These are phyloP conservation scores for Meliscaeva auricollis DNA, from an alignment of 2,888 invertebrate species.

Conservation along the genomic window DNA sequence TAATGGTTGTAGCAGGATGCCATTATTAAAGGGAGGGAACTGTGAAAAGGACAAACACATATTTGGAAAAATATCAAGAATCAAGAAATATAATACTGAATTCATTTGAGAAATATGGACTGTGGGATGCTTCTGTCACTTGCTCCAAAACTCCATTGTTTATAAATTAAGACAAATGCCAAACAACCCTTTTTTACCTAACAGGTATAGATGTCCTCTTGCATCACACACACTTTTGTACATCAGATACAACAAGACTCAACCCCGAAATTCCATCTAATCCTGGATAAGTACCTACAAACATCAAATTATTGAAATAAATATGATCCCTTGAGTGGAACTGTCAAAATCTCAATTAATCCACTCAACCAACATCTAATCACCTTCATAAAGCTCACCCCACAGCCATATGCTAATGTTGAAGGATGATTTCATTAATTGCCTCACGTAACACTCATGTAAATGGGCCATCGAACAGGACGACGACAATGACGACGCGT, in stretches of 20 bases:
- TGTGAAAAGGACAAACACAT: too few species aligned
- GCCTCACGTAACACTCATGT: constrained; percentile 68
- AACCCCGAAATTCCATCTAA: constrained; percentile 48
- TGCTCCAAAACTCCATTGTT: too few species aligned
- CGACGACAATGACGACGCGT: background rate
- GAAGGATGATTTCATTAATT: constrained; percentile 74
- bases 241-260: constrained; percentile 5
- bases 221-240: too few species aligned
- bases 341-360: constrained; percentile 74
- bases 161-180: too few species aligned
- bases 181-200: too few species aligned
- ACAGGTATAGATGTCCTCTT: background rate
- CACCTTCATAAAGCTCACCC: constrained; percentile 58
- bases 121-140: too few species aligned
- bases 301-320: constrained; percentile 71
- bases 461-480: background rate
- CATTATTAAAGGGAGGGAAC: too few species aligned
- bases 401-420: constrained; percentile 64
- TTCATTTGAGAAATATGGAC: too few species aligned
- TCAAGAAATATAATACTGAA: too few species aligned
- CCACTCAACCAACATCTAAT: constrained; percentile 71
- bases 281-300: constrained; percentile 52
- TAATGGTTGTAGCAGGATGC: too few species aligned
- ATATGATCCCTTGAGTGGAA: constrained; percentile 67
- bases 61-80: background rate